A percentile compares a stretch with the other conserved stretches of the same genome.
Evolutionary conservation across 2,113 vertebrate species (phyloP).

Genomic region (Ageneiosus marmoratus): DNA sequence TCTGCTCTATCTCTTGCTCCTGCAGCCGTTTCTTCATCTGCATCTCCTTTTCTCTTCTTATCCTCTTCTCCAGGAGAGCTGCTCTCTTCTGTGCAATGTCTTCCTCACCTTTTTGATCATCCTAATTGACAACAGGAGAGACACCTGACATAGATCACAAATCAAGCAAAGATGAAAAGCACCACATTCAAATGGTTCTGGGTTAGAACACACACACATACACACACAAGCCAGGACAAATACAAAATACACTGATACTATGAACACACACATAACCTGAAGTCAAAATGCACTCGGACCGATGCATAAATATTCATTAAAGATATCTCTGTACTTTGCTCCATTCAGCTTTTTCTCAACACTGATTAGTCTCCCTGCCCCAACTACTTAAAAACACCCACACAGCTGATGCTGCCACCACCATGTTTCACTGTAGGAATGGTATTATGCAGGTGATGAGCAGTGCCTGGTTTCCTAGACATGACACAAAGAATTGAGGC

Average conservation of each 20-base stretch:
- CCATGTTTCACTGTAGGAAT: too few species aligned
- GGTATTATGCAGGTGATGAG: too few species aligned
- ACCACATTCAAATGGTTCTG: not conserved
- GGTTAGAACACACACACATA: not conserved
- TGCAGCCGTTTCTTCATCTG: constrained; percentile 87
- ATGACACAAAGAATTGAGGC: too few species aligned
- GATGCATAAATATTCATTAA: too few species aligned
- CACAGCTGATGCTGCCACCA: too few species aligned
- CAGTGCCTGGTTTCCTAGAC: too few species aligned
- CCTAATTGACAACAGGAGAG: constrained; percentile 66
- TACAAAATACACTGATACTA: not conserved
- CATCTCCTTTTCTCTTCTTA: constrained; percentile 87
- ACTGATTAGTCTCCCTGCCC: too few species aligned
- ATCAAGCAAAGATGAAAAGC: not conserved
- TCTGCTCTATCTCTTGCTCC: constrained; percentile 89
- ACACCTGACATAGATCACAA: not conserved
- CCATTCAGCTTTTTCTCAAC: too few species aligned
- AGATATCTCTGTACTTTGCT: too few species aligned
- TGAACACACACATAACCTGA: not conserved
- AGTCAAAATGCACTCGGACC: not conserved
- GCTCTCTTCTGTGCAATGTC: constrained; percentile 93
- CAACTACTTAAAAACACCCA: not conserved
- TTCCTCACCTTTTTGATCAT: constrained; percentile 91
- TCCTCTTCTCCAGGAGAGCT: constrained; percentile 89
- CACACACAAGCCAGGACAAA: not conserved